Evolutionary conservation across 2,797 vertebrate species (phyloP).

Genomic region (Tangara arthus): DNA sequence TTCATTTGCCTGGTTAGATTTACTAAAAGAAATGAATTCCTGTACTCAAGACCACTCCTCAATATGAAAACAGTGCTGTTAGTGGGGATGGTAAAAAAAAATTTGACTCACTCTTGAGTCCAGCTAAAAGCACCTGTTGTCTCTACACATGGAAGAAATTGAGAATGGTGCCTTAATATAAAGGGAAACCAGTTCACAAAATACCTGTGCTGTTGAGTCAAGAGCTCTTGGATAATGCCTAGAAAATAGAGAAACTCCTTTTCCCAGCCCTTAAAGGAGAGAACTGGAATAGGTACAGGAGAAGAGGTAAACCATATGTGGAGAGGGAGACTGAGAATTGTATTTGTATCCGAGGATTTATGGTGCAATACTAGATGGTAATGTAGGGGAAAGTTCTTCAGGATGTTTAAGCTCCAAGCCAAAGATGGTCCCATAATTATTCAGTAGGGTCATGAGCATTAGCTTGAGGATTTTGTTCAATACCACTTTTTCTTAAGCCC

Average conservation of each 20-base stretch:
- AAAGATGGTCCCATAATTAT: background rate
- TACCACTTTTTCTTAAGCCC: background rate
- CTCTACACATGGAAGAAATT: background rate
- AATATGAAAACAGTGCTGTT: background rate
- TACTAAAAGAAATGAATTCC: background rate
- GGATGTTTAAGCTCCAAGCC: background rate
- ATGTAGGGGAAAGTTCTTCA: background rate
- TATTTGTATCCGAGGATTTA: background rate
- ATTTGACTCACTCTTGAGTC: background rate
- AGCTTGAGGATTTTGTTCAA: background rate
- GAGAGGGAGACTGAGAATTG: background rate
- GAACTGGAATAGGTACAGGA: background rate
- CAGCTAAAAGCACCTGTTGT: background rate
- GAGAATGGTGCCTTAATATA: background rate
- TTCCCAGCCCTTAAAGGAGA: background rate
- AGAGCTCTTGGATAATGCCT: background rate
- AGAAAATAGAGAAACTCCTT: background rate
- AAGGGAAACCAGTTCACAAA: background rate
- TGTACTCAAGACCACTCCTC: background rate
- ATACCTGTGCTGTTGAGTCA: background rate
- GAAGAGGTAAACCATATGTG: background rate
- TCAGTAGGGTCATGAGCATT: background rate
- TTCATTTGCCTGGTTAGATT: background rate
- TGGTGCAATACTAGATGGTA: background rate
- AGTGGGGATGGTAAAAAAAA: background rate